Conservation (phyloP, 2,797 vertebrate species). For the Emys orbicularis region DNA sequence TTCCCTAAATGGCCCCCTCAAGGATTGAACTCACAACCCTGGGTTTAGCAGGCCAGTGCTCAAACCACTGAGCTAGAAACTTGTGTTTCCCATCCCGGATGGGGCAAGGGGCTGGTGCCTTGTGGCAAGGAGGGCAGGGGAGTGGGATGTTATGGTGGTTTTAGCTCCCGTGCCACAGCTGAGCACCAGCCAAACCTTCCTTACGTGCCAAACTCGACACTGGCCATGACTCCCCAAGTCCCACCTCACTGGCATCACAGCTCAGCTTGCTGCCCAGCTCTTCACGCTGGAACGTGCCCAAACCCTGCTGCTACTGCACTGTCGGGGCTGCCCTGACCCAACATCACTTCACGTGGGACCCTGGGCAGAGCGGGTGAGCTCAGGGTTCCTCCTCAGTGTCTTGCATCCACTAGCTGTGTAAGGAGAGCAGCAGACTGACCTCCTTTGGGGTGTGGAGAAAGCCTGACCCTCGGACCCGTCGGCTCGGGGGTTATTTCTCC, state of each 20-base stretch:
- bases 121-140: background rate
- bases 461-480: background rate
- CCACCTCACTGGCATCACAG: background rate
- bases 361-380: background rate
- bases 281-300: background rate
- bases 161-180: background rate
- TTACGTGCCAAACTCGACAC: too few species aligned
- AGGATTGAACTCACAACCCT: too few species aligned
- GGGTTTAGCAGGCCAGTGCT: too few species aligned
- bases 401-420: background rate
- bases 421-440: slow-evolving; percentile 32
- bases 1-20: too few species aligned
- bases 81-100: too few species aligned
- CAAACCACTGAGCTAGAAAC: too few species aligned
- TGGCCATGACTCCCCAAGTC: background rate
- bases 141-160: background rate
- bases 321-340: background rate
- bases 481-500: slow-evolving; percentile 79
- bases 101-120: background rate
- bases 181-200: background rate
- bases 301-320: background rate
- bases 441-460: background rate
- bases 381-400: background rate
- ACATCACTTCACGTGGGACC: background rate
- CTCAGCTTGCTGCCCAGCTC: background rate